Conservation (phyloP, 2,113 vertebrate species). For the Carassius auratus region DNA sequence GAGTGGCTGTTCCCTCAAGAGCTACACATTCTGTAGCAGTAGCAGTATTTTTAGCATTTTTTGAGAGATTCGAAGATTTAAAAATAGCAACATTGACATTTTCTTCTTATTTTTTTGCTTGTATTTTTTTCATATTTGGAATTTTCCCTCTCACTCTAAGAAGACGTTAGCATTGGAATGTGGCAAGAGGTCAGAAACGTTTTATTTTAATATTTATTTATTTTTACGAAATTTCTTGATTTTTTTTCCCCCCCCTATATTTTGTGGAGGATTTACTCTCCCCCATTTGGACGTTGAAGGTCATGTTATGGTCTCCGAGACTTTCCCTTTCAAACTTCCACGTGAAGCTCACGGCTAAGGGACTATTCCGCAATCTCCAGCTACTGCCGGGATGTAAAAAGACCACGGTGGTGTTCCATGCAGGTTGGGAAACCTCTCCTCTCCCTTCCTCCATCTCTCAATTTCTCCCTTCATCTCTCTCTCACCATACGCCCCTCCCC, state of each 20-base stretch:
- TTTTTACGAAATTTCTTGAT: background rate
- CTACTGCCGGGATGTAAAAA: slow-evolving; percentile 86
- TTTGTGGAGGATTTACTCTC: slow-evolving; percentile 23
- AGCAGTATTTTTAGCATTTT: background rate
- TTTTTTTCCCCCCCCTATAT: slow-evolving; percentile 36
- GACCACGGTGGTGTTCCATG: slow-evolving; percentile 85
- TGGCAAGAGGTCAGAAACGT: background rate
- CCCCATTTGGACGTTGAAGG: slow-evolving; percentile 61
- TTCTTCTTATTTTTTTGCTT: background rate
- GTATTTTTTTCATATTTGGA: background rate
- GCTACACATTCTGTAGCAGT: background rate
- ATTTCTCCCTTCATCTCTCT: background rate
- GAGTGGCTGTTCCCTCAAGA: slow-evolving; percentile 4
- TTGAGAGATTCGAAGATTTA: background rate
- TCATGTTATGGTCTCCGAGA: slow-evolving; percentile 92
- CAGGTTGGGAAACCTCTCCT: slow-evolving; percentile 80
- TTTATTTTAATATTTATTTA: background rate
- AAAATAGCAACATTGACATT: background rate
- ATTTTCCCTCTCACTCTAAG: background rate
- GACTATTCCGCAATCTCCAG: slow-evolving; percentile 87
- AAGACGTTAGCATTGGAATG: slow-evolving; percentile 9
- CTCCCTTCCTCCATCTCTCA: background rate
- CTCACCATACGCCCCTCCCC: background rate
- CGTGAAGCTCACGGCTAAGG: slow-evolving; percentile 89
- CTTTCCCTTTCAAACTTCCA: slow-evolving; percentile 92